Evolutionary conservation across 2,113 vertebrate species (phyloP).

Genomic region (Rhea americana): DNA sequence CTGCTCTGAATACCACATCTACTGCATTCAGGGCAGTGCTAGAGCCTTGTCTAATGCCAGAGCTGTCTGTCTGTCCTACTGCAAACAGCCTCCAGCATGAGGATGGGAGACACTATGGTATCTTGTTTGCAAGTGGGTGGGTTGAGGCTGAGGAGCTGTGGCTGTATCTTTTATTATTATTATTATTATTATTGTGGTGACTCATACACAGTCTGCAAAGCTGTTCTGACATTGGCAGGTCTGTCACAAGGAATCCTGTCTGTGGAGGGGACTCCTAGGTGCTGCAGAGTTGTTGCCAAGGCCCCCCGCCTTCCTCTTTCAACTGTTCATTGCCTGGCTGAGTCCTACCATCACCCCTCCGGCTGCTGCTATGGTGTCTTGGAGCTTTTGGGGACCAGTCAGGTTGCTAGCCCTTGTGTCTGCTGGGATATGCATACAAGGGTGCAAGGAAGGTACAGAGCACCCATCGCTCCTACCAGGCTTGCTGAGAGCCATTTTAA

Average conservation of each 20-base stretch:
- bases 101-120: rapidly evolving
- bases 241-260: too few species aligned
- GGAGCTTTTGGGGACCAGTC: background rate
- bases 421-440: background rate
- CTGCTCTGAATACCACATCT: background rate
- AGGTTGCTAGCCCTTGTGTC: background rate
- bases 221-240: too few species aligned
- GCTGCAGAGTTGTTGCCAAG: too few species aligned
- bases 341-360: background rate
- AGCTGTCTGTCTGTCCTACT: background rate
- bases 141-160: background rate
- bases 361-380: background rate
- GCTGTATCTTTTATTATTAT: too few species aligned
- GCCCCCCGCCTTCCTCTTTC: background rate
- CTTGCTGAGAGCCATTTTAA: background rate
- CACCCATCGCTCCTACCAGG: background rate
- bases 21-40: rapidly evolving
- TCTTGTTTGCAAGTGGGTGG: background rate
- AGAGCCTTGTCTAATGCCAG: background rate
- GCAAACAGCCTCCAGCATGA: background rate
- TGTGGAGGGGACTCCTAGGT: background rate
- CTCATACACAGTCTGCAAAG: too few species aligned
- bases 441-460: background rate
- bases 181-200: too few species aligned
- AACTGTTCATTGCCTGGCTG: background rate